Conservation (phyloP, 2,113 vertebrate species). For the Sapayoa aenigma region DNA sequence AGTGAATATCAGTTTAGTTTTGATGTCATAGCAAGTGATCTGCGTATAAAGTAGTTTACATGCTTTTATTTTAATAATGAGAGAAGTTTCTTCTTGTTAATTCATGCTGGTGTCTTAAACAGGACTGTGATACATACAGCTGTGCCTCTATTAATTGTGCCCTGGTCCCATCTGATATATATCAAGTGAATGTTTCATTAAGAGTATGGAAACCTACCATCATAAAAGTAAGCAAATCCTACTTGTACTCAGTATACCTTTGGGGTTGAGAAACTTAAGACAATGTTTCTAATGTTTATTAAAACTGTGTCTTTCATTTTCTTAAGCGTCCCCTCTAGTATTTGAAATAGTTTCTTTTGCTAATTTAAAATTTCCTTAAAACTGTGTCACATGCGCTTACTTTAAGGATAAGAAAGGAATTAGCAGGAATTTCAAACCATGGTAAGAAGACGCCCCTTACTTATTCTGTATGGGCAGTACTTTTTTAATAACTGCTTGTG, state of each 20-base stretch:
- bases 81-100: neutral
- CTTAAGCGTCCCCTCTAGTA: neutral
- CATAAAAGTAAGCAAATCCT: slow-evolving; percentile 78
- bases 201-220: slow-evolving; percentile 92
- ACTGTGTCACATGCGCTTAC: neutral
- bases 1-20: neutral
- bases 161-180: slow-evolving; percentile 70
- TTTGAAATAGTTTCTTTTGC: neutral
- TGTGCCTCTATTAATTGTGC: slow-evolving; percentile 78
- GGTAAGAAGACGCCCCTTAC: neutral
- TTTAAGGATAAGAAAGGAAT: too few species aligned
- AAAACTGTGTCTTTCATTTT: neutral
- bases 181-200: slow-evolving; percentile 86
- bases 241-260: neutral
- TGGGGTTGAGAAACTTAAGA: neutral
- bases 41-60: neutral
- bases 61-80: neutral
- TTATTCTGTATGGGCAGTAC: neutral
- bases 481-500: neutral
- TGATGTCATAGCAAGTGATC: neutral
- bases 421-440: neutral
- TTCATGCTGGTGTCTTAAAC: neutral
- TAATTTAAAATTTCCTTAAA: neutral
- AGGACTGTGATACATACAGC: slow-evolving; percentile 79
- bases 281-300: neutral